phyloP scores from a whole-genome alignment of 2,888 invertebrate species.

The Priocnemis perturbator region DNA sequence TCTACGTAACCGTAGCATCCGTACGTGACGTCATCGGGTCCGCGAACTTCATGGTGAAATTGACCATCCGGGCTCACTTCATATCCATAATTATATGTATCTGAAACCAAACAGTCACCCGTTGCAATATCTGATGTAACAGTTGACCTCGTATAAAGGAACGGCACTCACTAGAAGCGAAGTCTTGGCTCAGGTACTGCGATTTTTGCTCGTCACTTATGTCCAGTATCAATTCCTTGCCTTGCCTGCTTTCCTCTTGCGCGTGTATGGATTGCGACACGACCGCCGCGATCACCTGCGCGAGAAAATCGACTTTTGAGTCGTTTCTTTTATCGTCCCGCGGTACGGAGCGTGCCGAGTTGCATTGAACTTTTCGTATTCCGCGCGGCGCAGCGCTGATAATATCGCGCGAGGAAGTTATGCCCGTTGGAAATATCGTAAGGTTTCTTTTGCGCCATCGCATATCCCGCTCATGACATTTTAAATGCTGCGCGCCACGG shows the following conservation, averaged over 20 bases:
- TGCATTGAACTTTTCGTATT: no score
- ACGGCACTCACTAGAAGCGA: constrained; percentile 82
- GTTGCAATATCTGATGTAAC: no score
- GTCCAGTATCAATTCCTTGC: constrained; percentile 83
- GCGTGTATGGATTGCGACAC: constrained; percentile 72
- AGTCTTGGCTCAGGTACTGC: constrained; percentile 86
- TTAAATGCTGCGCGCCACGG: no score
- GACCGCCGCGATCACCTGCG: constrained; percentile 75
- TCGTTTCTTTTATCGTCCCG: background rate
- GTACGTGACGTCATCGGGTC: constrained; percentile 86
- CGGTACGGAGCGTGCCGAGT: no score
- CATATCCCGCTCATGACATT: no score
- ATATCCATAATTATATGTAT: constrained; percentile 86
- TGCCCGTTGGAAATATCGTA: no score
- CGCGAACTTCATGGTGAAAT: constrained; percentile 87
- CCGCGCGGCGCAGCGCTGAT: no score
- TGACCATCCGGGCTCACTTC: constrained; percentile 84
- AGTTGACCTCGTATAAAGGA: no score
- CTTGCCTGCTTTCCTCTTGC: constrained; percentile 57
- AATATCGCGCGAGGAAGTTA: no score
- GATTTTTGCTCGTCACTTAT: constrained; percentile 85
- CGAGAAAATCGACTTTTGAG: constrained; percentile 5
- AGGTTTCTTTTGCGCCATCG: no score
- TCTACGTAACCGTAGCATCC: constrained; percentile 89
- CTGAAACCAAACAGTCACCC: constrained; percentile 71